Evolutionary conservation across 2,888 invertebrate species (phyloP).

Genomic region (Cryptocephalus moraei): DNA sequence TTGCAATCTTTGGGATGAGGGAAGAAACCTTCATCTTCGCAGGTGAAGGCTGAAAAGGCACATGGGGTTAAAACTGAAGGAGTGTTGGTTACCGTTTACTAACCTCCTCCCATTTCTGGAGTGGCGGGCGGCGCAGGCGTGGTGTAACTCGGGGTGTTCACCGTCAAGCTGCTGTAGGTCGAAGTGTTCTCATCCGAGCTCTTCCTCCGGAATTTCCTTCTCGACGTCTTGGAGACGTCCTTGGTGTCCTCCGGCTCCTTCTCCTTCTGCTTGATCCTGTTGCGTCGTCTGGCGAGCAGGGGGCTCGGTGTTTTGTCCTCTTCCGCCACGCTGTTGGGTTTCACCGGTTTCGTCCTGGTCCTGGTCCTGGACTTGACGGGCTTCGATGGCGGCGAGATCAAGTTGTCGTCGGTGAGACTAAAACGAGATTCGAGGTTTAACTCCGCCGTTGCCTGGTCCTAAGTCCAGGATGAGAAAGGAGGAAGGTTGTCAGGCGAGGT

Average conservation of each 20-base stretch:
- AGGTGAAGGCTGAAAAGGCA: slow-evolving; percentile 66
- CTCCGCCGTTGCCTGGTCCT: too few species aligned
- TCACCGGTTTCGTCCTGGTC: slow-evolving; percentile 21
- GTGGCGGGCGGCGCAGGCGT: slow-evolving; percentile 83
- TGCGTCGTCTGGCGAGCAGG: neutral
- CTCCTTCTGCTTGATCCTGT: slow-evolving; percentile 14
- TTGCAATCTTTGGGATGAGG: slow-evolving; percentile 87
- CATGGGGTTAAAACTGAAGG: neutral
- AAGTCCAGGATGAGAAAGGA: too few species aligned
- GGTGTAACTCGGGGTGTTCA: slow-evolving; percentile 39
- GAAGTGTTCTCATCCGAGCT: slow-evolving; percentile 39
- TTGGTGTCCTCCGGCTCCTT: slow-evolving; percentile 14
- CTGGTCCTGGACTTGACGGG: slow-evolving; percentile 27
- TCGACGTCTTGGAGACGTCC: slow-evolving; percentile 7
- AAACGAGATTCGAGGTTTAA: slow-evolving; percentile 8
- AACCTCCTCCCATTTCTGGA: slow-evolving; percentile 78
- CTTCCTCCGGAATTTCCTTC: slow-evolving; percentile 15
- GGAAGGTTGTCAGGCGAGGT: too few species aligned
- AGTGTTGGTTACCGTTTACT: slow-evolving; percentile 9
- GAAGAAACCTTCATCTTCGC: slow-evolving; percentile 88
- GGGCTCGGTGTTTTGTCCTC: neutral
- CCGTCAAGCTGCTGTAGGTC: slow-evolving; percentile 35
- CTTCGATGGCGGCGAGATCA: slow-evolving; percentile 32
- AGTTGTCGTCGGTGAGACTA: slow-evolving; percentile 32
- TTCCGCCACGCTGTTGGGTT: slow-evolving; percentile 6